phyloP scores from a whole-genome alignment of 1,140 invertebrate species.

The Meloidogyne hapla region DNA sequence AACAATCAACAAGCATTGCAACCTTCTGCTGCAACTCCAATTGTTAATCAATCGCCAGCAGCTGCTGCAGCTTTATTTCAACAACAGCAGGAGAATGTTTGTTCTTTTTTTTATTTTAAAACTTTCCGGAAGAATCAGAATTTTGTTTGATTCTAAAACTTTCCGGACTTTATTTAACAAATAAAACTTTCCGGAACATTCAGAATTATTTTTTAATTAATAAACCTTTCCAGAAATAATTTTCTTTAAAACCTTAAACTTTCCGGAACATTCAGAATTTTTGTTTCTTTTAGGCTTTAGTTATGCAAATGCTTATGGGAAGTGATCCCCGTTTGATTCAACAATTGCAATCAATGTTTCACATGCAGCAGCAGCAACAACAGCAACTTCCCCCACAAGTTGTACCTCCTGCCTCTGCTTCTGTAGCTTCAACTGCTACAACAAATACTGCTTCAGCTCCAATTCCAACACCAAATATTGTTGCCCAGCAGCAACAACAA shows the following conservation, averaged over 20 bases:
- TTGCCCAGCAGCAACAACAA: conserved; percentile 9
- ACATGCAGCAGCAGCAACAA: conserved; percentile 11
- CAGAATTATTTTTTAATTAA: too few relatives aligned
- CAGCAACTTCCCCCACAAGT: neutral
- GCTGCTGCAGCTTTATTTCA: conserved; percentile 15
- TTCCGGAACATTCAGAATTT: neutral
- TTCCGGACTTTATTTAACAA: too few relatives aligned
- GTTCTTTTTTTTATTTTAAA: neutral
- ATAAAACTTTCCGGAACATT: too few relatives aligned
- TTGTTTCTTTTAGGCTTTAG: neutral
- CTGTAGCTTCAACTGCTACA: neutral
- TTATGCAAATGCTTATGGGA: neutral
- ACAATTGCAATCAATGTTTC: conserved; percentile 10
- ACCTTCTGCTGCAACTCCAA: neutral
- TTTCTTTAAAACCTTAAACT: neutral
- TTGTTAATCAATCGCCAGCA: neutral
- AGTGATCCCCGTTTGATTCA: neutral
- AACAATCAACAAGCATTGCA: neutral
- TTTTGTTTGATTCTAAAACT: too few relatives aligned
- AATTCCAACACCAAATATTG: conserved; percentile 6
- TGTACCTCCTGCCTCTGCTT: neutral
- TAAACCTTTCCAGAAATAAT: too few relatives aligned
- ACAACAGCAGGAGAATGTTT: conserved; percentile 4
- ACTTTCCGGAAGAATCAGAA: too few relatives aligned
- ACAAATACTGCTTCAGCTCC: conserved; percentile 6